Conservation (phyloP, 2,888 invertebrate species). For the Panzeria rudis region DNA sequence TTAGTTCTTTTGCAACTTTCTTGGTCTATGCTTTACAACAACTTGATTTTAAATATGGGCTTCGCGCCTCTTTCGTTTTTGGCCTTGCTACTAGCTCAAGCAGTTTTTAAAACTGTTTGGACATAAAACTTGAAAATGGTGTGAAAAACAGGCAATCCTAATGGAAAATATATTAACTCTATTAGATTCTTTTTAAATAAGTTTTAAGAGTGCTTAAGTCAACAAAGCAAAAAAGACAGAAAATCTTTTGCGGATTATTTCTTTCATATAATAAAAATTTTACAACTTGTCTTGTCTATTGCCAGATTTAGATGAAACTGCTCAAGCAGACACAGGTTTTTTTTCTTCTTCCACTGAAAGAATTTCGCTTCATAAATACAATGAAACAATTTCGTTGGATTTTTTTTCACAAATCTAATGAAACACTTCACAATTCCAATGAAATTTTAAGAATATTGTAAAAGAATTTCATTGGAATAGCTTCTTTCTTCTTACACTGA, state of each 20-base stretch:
- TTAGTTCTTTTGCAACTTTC: constrained; percentile 9
- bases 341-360: no score
- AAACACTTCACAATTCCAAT: no score
- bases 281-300: constrained; percentile 15
- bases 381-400: no score
- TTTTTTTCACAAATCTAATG: no score
- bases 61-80: neutral
- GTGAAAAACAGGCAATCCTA: neutral
- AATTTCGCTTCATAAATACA: no score
- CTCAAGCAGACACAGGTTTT: constrained; percentile 1
- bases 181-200: constrained; percentile 4
- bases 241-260: constrained; percentile 6
- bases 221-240: neutral
- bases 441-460: no score
- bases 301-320: neutral
- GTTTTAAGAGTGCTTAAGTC: constrained; percentile 7
- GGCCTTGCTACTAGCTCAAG: neutral
- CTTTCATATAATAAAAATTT: constrained; percentile 22
- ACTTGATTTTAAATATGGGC: constrained; percentile 8
- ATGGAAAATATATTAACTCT: neutral
- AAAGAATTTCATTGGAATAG: no score
- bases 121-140: constrained; percentile 55
- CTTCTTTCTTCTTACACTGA: no score
- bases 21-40: neutral
- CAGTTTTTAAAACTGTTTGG: constrained; percentile 28